phyloP scores from a whole-genome alignment of 2,113 vertebrate species.

The Brachyhypopomus gauderio region DNA sequence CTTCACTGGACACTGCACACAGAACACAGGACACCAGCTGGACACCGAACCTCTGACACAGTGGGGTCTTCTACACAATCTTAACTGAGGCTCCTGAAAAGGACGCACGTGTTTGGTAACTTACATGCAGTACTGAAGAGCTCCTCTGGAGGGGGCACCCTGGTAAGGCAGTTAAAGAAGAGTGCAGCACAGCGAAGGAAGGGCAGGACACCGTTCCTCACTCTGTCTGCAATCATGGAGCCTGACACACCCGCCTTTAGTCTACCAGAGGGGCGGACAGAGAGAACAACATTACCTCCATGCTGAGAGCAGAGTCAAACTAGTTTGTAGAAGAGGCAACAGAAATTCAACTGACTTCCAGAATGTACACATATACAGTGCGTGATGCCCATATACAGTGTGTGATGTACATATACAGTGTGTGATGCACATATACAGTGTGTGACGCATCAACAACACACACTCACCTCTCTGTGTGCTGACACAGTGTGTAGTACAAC shows the following conservation, averaged over 20 bases:
- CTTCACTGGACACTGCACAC: slow-evolving; percentile 80
- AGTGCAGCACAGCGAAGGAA: slow-evolving; percentile 91
- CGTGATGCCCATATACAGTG: too few relatives aligned
- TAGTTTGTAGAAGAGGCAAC: not conserved
- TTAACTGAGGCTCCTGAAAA: not conserved
- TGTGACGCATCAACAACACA: too few relatives aligned
- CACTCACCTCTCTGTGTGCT: slow-evolving; percentile 80
- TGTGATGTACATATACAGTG: too few relatives aligned
- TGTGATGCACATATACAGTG: too few relatives aligned
- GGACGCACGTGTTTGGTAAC: not conserved
- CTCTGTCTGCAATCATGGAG: slow-evolving; percentile 79
- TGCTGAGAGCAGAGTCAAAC: not conserved
- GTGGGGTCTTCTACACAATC: not conserved
- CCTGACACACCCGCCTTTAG: slow-evolving; percentile 76
- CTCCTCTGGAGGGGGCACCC: slow-evolving; percentile 90
- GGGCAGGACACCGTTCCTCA: slow-evolving; percentile 85
- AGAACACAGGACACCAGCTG: slow-evolving; percentile 17
- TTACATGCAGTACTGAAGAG: slow-evolving; percentile 71
- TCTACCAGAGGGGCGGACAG: slow-evolving; percentile 57
- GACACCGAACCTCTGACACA: not conserved
- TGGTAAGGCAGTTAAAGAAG: slow-evolving; percentile 92
- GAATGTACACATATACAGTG: too few relatives aligned
- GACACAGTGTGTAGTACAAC: slow-evolving; percentile 77
- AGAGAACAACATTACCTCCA: not conserved
- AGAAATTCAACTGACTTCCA: not conserved